phyloP scores from a whole-genome alignment of 2,888 invertebrate genomes.

The Xylophagus ater region DNA sequence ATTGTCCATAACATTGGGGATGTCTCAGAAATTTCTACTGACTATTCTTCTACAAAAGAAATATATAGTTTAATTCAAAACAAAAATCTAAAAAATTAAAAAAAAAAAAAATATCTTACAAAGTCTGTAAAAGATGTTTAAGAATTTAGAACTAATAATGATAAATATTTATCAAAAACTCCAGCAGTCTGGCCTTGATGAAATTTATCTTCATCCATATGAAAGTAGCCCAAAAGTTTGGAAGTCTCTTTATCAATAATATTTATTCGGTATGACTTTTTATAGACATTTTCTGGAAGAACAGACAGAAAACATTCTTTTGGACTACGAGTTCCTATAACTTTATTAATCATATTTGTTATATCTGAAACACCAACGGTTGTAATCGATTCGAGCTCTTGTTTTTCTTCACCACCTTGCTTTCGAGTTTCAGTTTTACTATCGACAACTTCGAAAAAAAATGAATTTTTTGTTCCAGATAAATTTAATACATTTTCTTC shows the following conservation, averaged over 20 bases:
- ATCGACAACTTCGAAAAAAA: not conserved
- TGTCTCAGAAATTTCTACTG: too few relatives aligned
- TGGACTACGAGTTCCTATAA: conserved; percentile 1
- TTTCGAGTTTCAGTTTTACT: not conserved
- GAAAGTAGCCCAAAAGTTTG: conserved; percentile 3
- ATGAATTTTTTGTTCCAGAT: not conserved
- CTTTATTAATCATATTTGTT: not conserved
- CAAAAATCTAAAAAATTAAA: too few relatives aligned
- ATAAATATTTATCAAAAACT: conserved; percentile 7
- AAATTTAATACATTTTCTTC: conserved; percentile 1
- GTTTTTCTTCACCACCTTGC: not conserved
- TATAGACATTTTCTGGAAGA: conserved; percentile 5
- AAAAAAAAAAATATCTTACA: too few relatives aligned
- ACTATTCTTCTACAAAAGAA: too few relatives aligned
- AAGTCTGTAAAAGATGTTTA: conserved; percentile 5
- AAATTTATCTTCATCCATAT: conserved; percentile 6
- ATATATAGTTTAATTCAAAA: too few relatives aligned
- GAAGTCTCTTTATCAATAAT: conserved; percentile 6
- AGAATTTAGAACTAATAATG: conserved; percentile 8
- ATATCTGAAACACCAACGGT: not conserved
- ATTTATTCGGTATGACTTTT: conserved; percentile 5
- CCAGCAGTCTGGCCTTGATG: conserved; percentile 5
- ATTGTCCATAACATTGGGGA: too few relatives aligned
- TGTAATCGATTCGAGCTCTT: not conserved
- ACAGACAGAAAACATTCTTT: conserved; percentile 9